Base-by-base conservation (phyloP, 2,888 invertebrate genomes). In the Abscondita cerata region DNA sequence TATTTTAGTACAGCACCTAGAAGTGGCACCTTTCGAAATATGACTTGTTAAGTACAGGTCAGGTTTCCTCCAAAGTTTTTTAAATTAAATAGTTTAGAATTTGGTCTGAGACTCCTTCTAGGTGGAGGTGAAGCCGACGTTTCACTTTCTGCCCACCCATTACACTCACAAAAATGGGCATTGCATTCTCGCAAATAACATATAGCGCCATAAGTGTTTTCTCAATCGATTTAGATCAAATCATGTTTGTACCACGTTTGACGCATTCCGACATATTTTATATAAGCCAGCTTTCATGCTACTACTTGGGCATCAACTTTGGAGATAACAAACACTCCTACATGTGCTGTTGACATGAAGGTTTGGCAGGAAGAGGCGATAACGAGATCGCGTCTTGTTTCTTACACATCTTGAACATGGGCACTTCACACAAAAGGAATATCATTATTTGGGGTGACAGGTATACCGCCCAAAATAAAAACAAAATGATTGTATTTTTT, bases 241-340 rank as follows among this genome's bases (percentile, higher is more conserved):
- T 52, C 20, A 19, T 52, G 40, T 52, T 38, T 16, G 52, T 71
- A 36, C 75, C 72, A 13, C 73, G 70, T 25, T 66, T 76, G 48
- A 73, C 72, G 6, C 74, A 73, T 57, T 65, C 67, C 13, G 6
- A 5, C 36, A 75, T n/a, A n/a, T n/a, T n/a, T n/a, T n/a, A n/a
- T n/a, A n/a, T n/a, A n/a, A n/a, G n/a, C n/a, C n/a, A n/a, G 18
- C 36, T 36, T 36, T 36, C 36, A 5, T 36, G 36, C 5, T 36
- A 36, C 11, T n/a, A 36, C 5, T 36, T 36, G 11, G 36, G 36
- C 3, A 36, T 36, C 36, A 36, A 36, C n/a, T 36, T 36, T 36
- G 36, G 36, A 9, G 36, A 50, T 33, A 33, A n/a, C n/a, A 36
- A 40, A 12, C 18, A 40, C 1, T 36, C 40, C n/a, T 52, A 19